These are phyloP conservation scores for Eustalomyia histrio DNA, from an alignment of 2,888 invertebrate genomes.

Conservation along the genomic window DNA sequence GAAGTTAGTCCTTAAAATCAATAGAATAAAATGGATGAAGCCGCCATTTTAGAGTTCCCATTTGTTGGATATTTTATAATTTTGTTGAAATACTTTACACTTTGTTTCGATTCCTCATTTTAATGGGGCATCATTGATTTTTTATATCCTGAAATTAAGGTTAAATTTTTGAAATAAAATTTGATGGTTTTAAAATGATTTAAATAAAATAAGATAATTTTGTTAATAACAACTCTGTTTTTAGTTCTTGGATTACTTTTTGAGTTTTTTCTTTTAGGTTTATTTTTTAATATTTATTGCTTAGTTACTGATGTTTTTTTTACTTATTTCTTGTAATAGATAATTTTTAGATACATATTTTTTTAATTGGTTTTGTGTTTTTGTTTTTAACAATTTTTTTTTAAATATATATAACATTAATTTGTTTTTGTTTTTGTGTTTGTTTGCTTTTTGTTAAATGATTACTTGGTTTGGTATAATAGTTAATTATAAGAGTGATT, in stretches of 20 bases:
- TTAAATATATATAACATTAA: slow-evolving; percentile 52
- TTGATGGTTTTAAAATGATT: background rate
- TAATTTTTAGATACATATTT: slow-evolving; percentile 47
- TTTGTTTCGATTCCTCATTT: too few relatives aligned
- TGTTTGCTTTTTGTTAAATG: slow-evolving; percentile 61
- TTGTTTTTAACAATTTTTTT: slow-evolving; percentile 46
- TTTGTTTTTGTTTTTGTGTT: slow-evolving; percentile 60
- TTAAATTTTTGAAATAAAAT: background rate
- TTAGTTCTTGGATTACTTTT: background rate
- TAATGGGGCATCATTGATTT: too few relatives aligned
- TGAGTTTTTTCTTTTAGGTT: slow-evolving; percentile 11
- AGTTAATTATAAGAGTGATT: slow-evolving; percentile 14
- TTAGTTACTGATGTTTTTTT: slow-evolving; percentile 33
- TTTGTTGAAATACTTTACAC: too few relatives aligned
- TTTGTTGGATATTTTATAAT: too few relatives aligned
- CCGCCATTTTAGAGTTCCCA: too few relatives aligned
- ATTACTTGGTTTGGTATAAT: slow-evolving; percentile 41
- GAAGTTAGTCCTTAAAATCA: too few relatives aligned
- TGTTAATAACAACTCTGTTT: background rate
- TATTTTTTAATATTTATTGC: slow-evolving; percentile 18
- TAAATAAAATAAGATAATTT: too few relatives aligned
- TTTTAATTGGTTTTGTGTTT: slow-evolving; percentile 1
- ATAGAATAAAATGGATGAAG: too few relatives aligned
- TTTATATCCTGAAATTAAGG: too few relatives aligned
- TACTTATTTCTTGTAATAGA: slow-evolving; percentile 18